Base-by-base conservation (phyloP, 1,140 invertebrate genomes). In the Solen grandis region DNA sequence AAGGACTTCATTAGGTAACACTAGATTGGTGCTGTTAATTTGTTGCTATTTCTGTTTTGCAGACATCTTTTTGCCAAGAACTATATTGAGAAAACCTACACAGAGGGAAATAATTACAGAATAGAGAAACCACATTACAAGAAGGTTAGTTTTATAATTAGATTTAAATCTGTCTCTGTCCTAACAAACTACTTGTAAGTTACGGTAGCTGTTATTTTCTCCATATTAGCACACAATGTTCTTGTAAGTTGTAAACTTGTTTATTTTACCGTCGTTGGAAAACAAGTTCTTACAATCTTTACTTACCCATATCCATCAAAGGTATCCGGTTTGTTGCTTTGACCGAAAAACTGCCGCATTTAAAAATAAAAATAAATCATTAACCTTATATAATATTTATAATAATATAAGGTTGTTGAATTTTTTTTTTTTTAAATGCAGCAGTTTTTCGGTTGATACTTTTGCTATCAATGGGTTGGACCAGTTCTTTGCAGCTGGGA, bases 61-160 rank as follows among this genome's bases (percentile, higher is more conserved):
- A 81, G 72, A 57, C 46, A 81, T 65, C 57, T 84, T 35, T 77
- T 81, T 57, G 38, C 79, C 29, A 77, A 65, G 25, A 35, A 59
- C 55, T 84, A 81, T 80, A 35, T 79, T 25, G 69, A 76, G 63
- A 82, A 82, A 46, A 72, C 25, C 46, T 52, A 22, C 60, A 60
- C 22, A 63, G 27, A 68, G 62, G n/a, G 16, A 54, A 52, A 74
- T 22, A 60, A 41, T 27, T 76, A 82, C 50, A 66, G 33, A 31
- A 27, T 77, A 70, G 66, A 66, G 46, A 63, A 36, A 27, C 55
- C 73, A 62, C 41, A 50, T 29, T 62, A 31, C 69, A 77, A 68
- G 55, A 38, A 78, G 62, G 65, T 77, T 25, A 29, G 55, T 50
- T 35, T 69, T n/a, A 8, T 19, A 10, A 10, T 46, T 46, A 8